These are phyloP conservation scores for Raphicerus campestris DNA, from an alignment of 2,113 vertebrate species.

Conservation along the genomic window DNA sequence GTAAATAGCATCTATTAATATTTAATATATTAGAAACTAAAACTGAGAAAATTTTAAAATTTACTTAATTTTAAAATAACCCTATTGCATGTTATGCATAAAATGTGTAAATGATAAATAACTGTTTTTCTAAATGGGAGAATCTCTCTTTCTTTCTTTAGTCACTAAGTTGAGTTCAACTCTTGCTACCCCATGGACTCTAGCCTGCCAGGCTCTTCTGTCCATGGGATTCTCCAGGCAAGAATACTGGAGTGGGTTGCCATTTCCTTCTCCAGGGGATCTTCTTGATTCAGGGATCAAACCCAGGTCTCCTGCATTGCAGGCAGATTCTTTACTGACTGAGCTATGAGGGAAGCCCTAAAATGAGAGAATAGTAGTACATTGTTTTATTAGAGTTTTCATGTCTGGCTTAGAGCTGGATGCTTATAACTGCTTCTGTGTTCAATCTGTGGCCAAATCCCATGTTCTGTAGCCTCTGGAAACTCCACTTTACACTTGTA, in stretches of 20 bases:
- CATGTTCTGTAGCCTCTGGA: background rate
- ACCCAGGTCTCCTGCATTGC: background rate
- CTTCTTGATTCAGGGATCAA: background rate
- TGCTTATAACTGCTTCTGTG: background rate
- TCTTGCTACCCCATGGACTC: background rate
- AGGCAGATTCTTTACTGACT: background rate
- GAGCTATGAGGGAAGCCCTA: background rate
- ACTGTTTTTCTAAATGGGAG: background rate
- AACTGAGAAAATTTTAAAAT: background rate
- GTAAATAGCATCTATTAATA: background rate
- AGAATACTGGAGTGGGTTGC: background rate
- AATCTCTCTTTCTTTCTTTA: background rate
- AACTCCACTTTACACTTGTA: background rate
- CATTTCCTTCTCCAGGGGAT: background rate
- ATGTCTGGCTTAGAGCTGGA: background rate
- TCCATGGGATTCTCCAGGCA: background rate
- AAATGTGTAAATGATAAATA: background rate
- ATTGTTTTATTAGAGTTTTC: background rate
- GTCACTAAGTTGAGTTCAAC: background rate
- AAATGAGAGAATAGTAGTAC: background rate
- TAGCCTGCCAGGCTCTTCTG: background rate
- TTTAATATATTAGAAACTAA: background rate
- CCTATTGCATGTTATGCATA: background rate
- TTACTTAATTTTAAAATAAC: slow-evolving; percentile 2
- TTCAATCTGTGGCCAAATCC: background rate